Evolutionary conservation across 1,140 invertebrate genomes (phyloP), one percentile per base, ranked within the genome.

Genomic region (Steinernema feltiae): DNA sequence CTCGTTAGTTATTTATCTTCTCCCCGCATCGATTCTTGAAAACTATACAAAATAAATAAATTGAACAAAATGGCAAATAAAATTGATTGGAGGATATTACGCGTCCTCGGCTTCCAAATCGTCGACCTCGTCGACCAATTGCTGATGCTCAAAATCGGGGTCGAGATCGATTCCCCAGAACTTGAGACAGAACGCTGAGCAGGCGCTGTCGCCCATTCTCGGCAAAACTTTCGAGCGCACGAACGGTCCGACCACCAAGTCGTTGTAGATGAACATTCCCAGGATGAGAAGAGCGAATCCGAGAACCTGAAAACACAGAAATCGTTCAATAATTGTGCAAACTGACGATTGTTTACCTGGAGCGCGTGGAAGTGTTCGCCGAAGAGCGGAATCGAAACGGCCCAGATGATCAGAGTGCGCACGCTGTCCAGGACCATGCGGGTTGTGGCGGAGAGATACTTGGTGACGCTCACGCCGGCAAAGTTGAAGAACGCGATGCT

Each of bases 401-500:
- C 86, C 94, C 94, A 98, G 82, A 97, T 93, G 1, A 96, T 89
- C 15, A 97, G 87, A 0, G 94, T 95, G 77, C 95, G 89, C 3
- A 97, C 88, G 78, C 92, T 93, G 84, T 97, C 95, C 32, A 97
- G 88, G 2, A 97, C 92, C 92, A 96, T 94, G 81, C 94, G 90
- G 0, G 94, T 95, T 0, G 93, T 95, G 17, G 94, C 93, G 53
- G 91, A 93, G 77, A 94, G 90, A 87, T 95, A 93, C 88, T 97
- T 97, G 0, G 94, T 95, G n/a, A 98, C 92, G 84, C 92, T 93
- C 29, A 98, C 92, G 27, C 95, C 95, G 84, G 94, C 92, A 88
- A 95, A 98, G 87, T 97, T 97, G 88, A 97, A 97, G 86, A 97
- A 94, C 0, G 94, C 94, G 81, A 97, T 97, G 73, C 93, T 95